Evolutionary conservation across 2,797 vertebrate species (phyloP).

Genomic region (Hemibagrus guttatus): DNA sequence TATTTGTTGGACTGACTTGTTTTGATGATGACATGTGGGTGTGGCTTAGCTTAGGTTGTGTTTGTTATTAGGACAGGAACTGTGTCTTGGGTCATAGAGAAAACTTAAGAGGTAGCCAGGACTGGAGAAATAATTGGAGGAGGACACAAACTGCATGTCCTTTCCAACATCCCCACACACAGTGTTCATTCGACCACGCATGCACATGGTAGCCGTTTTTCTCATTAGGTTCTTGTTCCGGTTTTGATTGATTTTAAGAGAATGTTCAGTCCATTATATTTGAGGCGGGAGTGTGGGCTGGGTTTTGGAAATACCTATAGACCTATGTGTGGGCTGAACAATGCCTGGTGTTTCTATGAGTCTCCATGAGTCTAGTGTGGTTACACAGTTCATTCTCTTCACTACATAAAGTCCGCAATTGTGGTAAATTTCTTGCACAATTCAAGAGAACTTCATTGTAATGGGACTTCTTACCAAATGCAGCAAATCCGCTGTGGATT

Average conservation of each 20-base stretch:
- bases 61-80: neutral
- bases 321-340: conserved; percentile 27
- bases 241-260: conserved; percentile 25
- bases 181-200: neutral
- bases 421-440: conserved; percentile 34
- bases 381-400: conserved; percentile 21
- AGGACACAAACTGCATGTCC: conserved; percentile 25
- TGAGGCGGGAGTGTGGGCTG: conserved; percentile 19
- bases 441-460: conserved; percentile 11
- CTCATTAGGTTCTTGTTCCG: neutral
- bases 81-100: neutral
- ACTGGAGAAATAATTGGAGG: conserved; percentile 31
- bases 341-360: conserved; percentile 37
- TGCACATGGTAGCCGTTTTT: conserved; percentile 10
- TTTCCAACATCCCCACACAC: neutral
- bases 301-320: conserved; percentile 15
- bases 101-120: conserved; percentile 13
- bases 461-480: conserved; percentile 2
- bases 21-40: neutral
- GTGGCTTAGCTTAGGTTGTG: neutral
- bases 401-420: conserved; percentile 17
- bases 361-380: conserved; percentile 12
- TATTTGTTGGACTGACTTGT: neutral
- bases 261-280: conserved; percentile 22
- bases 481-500: neutral